phyloP scores from a whole-genome alignment of 2,113 vertebrate species.

The Elachura formosa region DNA sequence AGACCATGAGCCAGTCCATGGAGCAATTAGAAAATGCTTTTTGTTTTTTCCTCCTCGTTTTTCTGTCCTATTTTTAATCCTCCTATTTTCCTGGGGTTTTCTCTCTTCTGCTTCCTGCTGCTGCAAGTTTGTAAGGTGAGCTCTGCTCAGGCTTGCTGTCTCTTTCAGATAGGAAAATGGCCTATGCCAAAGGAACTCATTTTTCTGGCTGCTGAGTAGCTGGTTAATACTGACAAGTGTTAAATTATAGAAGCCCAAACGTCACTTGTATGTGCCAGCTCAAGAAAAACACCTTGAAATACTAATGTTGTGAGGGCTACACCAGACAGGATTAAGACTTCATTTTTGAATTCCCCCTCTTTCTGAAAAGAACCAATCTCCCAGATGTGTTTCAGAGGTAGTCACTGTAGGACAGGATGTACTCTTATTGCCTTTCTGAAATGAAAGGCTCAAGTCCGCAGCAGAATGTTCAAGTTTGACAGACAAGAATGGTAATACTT shows the following conservation, averaged over 20 bases:
- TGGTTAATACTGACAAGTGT: background rate
- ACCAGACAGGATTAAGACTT: background rate
- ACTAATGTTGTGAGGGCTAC: background rate
- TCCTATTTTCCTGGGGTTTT: background rate
- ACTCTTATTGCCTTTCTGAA: background rate
- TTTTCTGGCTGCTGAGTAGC: background rate
- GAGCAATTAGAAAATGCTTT: background rate
- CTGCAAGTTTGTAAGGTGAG: background rate
- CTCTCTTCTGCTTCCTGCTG: background rate
- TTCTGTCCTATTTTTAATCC: background rate
- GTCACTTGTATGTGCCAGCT: background rate
- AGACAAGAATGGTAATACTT: background rate
- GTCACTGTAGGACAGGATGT: background rate
- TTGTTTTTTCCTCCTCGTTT: background rate
- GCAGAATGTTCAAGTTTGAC: background rate
- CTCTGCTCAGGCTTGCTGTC: background rate
- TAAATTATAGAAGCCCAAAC: background rate
- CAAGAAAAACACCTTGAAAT: background rate
- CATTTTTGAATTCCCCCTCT: background rate
- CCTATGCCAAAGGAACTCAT: background rate
- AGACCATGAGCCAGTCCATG: background rate
- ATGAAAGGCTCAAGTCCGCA: background rate
- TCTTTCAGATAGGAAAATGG: constrained; percentile 23
- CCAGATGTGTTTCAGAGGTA: background rate
- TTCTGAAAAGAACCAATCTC: background rate